These are phyloP conservation scores for Octodonta nipae DNA, from an alignment of 2,888 invertebrate species.

Conservation along the genomic window DNA sequence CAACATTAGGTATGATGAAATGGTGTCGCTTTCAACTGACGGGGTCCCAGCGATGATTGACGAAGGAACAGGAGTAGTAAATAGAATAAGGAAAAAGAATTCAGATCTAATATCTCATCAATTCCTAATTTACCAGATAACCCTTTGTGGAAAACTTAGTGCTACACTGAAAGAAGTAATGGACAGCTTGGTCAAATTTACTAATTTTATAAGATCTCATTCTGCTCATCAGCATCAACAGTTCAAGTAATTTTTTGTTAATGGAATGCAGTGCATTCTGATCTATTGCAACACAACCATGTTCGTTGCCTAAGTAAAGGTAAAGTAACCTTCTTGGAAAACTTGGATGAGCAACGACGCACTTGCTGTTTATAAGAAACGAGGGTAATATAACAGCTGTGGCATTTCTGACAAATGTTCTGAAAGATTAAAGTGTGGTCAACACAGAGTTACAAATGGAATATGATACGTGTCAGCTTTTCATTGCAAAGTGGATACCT, in stretches of 20 bases:
- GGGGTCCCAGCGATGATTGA: conserved; percentile 5
- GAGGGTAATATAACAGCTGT: conserved; percentile 4
- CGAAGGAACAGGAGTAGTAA: conserved; percentile 4
- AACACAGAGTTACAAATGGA: conserved; percentile 1
- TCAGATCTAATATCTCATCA: conserved; percentile 4
- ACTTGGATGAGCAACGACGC: conserved; percentile 18
- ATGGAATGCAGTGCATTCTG: conserved; percentile 18
- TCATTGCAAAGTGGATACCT: conserved; percentile 14
- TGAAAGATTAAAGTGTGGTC: conserved; percentile 2
- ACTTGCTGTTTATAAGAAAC: conserved; percentile 12
- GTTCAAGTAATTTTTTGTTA: conserved; percentile 10
- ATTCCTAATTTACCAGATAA: conserved; percentile 5
- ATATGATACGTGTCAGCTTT: conserved; percentile 5
- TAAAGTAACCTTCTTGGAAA: conserved; percentile 16
- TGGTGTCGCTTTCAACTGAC: conserved; percentile 8
- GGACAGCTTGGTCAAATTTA: conserved; percentile 16
- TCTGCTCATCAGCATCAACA: conserved; percentile 11
- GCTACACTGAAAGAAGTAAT: conserved; percentile 7
- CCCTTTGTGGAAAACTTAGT: conserved; percentile 4
- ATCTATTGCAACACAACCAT: conserved; percentile 20
- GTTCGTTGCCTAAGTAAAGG: conserved; percentile 19
- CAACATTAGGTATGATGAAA: conserved; percentile 12
- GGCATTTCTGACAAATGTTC: conserved; percentile 4
- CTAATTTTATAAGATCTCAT: conserved; percentile 17
- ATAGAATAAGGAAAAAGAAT: conserved; percentile 5